Conservation (phyloP, 2,797 vertebrate genomes). For the Trachops cirrhosus region DNA sequence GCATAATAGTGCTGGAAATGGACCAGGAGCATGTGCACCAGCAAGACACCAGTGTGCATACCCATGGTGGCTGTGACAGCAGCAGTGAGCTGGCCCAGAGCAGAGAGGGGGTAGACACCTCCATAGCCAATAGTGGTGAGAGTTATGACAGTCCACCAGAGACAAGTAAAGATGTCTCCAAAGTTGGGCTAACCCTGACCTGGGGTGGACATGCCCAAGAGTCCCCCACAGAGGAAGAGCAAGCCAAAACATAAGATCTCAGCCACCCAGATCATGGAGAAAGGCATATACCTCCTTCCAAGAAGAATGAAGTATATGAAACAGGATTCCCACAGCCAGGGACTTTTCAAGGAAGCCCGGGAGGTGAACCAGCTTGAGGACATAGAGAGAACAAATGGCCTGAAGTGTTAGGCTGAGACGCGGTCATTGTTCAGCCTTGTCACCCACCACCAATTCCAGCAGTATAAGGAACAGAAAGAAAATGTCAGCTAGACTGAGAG, state of each 20-base stretch:
- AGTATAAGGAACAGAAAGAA: slow-evolving; percentile 74
- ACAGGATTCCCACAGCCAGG: slow-evolving; percentile 64
- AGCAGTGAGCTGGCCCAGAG: slow-evolving; percentile 43
- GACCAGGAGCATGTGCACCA: slow-evolving; percentile 70
- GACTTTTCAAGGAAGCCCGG: slow-evolving; percentile 66
- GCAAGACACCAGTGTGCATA: slow-evolving; percentile 65
- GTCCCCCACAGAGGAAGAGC: slow-evolving; percentile 65
- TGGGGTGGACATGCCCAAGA: slow-evolving; percentile 40
- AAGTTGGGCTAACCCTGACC: slow-evolving; percentile 31
- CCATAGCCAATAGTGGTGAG: slow-evolving; percentile 71
- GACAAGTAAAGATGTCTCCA: slow-evolving; percentile 54
- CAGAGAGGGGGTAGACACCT: slow-evolving; percentile 50
- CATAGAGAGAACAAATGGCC: slow-evolving; percentile 47
- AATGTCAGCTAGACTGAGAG: slow-evolving; percentile 68
- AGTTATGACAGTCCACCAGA: slow-evolving; percentile 75
- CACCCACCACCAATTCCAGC: slow-evolving; percentile 52
- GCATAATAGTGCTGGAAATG: slow-evolving; percentile 71
- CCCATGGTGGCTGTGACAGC: slow-evolving; percentile 52
- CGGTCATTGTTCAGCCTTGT: neutral
- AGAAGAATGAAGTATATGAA: slow-evolving; percentile 65
- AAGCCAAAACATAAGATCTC: slow-evolving; percentile 74
- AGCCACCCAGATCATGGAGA: slow-evolving; percentile 66
- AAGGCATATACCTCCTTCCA: slow-evolving; percentile 69
- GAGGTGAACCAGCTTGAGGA: slow-evolving; percentile 72
- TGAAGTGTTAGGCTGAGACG: slow-evolving; percentile 39